These are phyloP conservation scores for Pachycephala philippinensis DNA, from an alignment of 2,113 vertebrate genomes.

Conservation along the genomic window DNA sequence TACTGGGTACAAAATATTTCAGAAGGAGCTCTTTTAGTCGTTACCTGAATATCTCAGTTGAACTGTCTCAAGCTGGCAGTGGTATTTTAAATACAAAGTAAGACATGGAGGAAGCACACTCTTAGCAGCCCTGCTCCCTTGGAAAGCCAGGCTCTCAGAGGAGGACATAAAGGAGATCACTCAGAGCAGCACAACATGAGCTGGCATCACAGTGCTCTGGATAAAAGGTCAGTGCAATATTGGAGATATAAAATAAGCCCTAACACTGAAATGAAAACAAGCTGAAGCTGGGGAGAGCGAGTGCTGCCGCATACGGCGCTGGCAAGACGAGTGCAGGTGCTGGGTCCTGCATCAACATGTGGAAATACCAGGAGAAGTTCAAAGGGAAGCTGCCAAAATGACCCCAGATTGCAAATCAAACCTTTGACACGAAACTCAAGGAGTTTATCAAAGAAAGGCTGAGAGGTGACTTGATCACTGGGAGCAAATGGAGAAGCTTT, in stretches of 20 bases:
- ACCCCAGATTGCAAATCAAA: neutral
- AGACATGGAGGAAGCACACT: neutral
- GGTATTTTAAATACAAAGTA: slow-evolving; percentile 14
- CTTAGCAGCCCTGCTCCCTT: neutral
- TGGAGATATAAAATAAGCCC: neutral
- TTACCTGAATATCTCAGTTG: neutral
- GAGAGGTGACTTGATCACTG: neutral
- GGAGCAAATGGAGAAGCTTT: neutral
- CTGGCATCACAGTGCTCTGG: neutral
- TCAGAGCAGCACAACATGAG: neutral
- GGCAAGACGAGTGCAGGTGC: neutral
- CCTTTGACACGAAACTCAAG: neutral
- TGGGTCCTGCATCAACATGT: neutral
- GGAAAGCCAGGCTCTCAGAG: neutral
- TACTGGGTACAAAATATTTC: neutral
- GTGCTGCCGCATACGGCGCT: accelerated
- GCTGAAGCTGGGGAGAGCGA: neutral
- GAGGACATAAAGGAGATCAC: neutral
- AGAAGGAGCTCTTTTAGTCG: neutral
- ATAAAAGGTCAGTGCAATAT: neutral
- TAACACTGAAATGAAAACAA: neutral
- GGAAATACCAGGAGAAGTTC: neutral
- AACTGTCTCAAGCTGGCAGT: neutral
- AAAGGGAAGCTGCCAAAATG: neutral
- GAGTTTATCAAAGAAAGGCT: slow-evolving; percentile 7